Conservation (phyloP, 2,888 invertebrate genomes). For the Drosophila tripunctata region DNA sequence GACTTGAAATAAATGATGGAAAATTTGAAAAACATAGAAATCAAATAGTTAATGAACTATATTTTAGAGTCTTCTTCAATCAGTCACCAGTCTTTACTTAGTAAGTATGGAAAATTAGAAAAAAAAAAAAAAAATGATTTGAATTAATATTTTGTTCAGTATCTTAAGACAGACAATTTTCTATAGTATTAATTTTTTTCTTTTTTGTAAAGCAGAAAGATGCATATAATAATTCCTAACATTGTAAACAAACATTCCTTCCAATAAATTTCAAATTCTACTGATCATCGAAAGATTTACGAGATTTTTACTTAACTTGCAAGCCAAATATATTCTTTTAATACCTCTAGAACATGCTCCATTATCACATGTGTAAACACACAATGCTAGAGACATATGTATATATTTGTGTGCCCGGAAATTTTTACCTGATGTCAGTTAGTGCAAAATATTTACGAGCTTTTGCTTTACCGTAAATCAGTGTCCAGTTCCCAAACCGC, state of each 20-base stretch:
- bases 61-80: no score
- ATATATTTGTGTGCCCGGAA: not conserved
- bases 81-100: no score
- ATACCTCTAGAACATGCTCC: slow-evolving; percentile 2
- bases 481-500: slow-evolving; percentile 14
- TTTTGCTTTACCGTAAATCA: slow-evolving; percentile 43
- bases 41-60: not conserved
- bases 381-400: slow-evolving; percentile 13
- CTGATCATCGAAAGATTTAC: not conserved
- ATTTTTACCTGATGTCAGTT: slow-evolving; percentile 18
- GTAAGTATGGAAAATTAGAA: no score
- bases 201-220: no score
- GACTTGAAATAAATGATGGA: not conserved
- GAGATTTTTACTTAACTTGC: slow-evolving; percentile 16
- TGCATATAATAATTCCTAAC: not conserved
- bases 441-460: slow-evolving; percentile 38
- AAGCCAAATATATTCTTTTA: slow-evolving; percentile 1
- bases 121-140: no score
- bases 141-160: no score
- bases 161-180: no score
- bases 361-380: slow-evolving; percentile 49
- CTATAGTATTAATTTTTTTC: no score
- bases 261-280: not conserved
- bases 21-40: not conserved
- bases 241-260: not conserved